Evolutionary conservation across 2,113 vertebrate genomes (phyloP).

Genomic region (Siniperca chuatsi): DNA sequence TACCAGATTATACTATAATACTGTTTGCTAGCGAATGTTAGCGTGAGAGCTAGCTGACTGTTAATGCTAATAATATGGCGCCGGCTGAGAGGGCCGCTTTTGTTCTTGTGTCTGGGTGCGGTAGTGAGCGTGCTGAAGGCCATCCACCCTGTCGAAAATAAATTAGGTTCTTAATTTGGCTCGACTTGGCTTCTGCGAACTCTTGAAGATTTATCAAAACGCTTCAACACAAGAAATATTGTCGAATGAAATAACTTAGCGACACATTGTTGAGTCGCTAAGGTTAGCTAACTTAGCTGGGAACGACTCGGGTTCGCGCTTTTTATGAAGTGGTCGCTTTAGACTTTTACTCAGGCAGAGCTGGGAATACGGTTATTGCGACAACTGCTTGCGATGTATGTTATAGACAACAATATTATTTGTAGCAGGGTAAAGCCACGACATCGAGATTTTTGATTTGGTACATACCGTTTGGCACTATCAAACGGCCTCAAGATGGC

Average conservation of each 20-base stretch:
- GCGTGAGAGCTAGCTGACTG: constrained; percentile 35
- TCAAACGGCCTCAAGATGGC: constrained; percentile 44
- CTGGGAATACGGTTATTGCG: accelerated
- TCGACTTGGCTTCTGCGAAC: accelerated
- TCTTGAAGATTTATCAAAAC: accelerated
- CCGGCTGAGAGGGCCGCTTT: constrained; percentile 76
- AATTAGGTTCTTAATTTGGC: background rate
- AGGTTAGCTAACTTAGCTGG: constrained; percentile 4
- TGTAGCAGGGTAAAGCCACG: too few species aligned
- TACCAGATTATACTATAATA: accelerated
- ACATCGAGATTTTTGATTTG: background rate
- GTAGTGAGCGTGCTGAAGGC: constrained; percentile 8
- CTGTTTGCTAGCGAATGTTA: constrained; percentile 20
- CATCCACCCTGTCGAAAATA: background rate
- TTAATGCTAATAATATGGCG: constrained; percentile 72
- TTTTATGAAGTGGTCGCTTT: background rate
- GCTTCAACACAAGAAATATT: background rate
- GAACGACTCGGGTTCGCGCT: constrained; percentile 13
- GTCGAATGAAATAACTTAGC: background rate
- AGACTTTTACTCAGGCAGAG: accelerated
- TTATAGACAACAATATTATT: accelerated
- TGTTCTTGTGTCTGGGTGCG: constrained; percentile 76
- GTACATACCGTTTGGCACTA: accelerated
- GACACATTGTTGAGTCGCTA: background rate
- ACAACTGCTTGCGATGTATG: accelerated